These are phyloP conservation scores for Thunnus maccoyii DNA, from an alignment of 2,113 vertebrate species.

Conservation along the genomic window DNA sequence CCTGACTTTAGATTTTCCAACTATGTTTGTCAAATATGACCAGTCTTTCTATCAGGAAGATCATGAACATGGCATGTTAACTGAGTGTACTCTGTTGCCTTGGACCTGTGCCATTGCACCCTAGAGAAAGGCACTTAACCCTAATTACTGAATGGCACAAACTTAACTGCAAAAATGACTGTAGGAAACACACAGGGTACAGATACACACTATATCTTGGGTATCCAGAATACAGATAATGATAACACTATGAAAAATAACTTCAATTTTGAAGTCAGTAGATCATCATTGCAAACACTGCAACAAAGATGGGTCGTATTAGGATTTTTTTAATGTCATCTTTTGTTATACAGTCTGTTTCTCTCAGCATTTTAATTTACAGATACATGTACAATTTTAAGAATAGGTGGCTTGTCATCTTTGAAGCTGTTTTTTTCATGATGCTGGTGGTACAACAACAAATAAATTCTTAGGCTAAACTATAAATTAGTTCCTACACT, in stretches of 20 bases:
- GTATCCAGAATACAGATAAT: neutral
- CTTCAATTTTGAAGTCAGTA: slow-evolving; percentile 16
- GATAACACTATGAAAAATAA: slow-evolving; percentile 6
- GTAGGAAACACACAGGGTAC: slow-evolving; percentile 7
- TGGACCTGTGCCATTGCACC: slow-evolving; percentile 55
- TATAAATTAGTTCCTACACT: neutral
- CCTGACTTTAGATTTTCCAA: slow-evolving; percentile 62
- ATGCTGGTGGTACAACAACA: neutral
- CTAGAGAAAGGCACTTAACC: slow-evolving; percentile 50
- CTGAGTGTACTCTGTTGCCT: slow-evolving; percentile 30
- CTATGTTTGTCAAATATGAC: slow-evolving; percentile 13
- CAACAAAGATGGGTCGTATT: neutral
- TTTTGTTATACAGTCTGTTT: too few relatives aligned
- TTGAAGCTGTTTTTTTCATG: too few relatives aligned
- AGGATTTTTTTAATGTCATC: too few relatives aligned
- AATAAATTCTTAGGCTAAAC: neutral
- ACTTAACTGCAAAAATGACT: neutral
- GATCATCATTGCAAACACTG: slow-evolving; percentile 11
- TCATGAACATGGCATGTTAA: slow-evolving; percentile 56
- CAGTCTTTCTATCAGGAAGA: slow-evolving; percentile 47
- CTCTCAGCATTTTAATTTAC: too few relatives aligned
- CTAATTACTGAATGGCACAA: slow-evolving; percentile 44
- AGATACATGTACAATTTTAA: too few relatives aligned
- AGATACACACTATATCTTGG: neutral
- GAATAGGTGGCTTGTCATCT: too few relatives aligned